Evolutionary conservation across 2,797 vertebrate genomes (phyloP), one percentile per base, ranked within the genome.

Genomic region (Sardinella longiceps): DNA sequence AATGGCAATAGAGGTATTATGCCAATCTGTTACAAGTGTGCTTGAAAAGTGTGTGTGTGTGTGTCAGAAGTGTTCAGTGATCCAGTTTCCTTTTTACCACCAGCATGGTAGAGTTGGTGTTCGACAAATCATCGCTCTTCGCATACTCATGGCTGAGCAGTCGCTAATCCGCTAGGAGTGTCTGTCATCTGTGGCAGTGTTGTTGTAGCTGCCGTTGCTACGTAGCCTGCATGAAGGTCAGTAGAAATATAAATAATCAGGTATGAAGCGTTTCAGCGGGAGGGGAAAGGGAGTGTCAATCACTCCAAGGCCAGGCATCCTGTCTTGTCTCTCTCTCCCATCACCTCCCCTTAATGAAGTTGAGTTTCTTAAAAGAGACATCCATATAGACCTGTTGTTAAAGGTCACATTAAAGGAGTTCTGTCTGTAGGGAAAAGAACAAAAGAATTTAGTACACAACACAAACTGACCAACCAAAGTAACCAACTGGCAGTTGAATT

Each of bases 11-110:
- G n/a, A 23, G 33, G 39, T 39, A n/a, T 5, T 43, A 37, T 77
- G 70, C 15, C 63, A 11, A 2, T 39, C 33, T 20, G 3, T 18
- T 23, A 4, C 66, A 37, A 74, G 18, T 43, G 70, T 77, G 70
- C 70, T 43, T 77, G 18, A 77, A 18, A 77, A 85, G 30, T 30
- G 80, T 56, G 39, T 80, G 28, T 63, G 7, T 80, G 60, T 81
- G 80, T 83, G 46, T 48, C 4, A 3, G 46, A 46, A 1, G 89
- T 88, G 89, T 86, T 58, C 84, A 85, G 90, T 89, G 89, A 89
- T 90, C 91, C 87, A 87, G 84, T 85, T 51, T n/a, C 30, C n/a
- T 33, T 46, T 46, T 46, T 46, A 63, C 80, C 53, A 46, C 20
- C 33, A 80, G 48, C 37, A 56, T 25, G 28, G 56, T 46, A 39